Percentiles rank a stretch among this genome's conserved stretches.
Evolutionary conservation across 2,113 vertebrate genomes (phyloP).

Genomic region (Otus sunia): DNA sequence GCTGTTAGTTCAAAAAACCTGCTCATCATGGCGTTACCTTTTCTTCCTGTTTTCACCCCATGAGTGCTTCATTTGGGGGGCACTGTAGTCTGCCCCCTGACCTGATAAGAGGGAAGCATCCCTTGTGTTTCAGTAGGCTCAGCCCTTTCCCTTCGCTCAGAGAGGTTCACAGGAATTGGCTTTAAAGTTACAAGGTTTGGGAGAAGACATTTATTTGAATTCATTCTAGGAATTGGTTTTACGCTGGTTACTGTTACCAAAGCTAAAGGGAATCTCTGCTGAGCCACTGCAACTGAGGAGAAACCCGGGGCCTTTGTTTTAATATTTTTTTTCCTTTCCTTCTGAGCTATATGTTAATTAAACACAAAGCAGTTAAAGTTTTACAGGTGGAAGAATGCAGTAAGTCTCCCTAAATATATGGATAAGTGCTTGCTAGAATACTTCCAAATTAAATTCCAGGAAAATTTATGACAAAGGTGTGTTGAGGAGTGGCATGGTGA

Average conservation of each 20-base stretch:
- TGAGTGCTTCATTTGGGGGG: background rate
- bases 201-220: background rate
- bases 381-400: background rate
- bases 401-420: background rate
- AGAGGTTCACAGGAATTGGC: background rate
- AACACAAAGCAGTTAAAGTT: background rate
- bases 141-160: background rate
- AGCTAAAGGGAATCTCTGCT: background rate
- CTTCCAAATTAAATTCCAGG: background rate
- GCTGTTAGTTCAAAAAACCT: background rate
- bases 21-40: background rate
- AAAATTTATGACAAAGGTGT: background rate
- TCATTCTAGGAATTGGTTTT: background rate
- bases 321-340: background rate
- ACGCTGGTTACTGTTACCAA: background rate
- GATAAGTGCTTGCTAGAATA: background rate
- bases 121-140: background rate
- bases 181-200: background rate
- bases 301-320: background rate
- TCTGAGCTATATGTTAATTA: background rate
- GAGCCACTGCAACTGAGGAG: background rate
- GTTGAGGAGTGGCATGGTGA: rapidly evolving
- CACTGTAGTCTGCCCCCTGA: too few species aligned
- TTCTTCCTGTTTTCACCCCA: background rate
- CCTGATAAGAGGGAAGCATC: rapidly evolving